These are phyloP conservation scores for Larimichthys crocea DNA, from an alignment of 2,113 vertebrate species.

Conservation along the genomic window DNA sequence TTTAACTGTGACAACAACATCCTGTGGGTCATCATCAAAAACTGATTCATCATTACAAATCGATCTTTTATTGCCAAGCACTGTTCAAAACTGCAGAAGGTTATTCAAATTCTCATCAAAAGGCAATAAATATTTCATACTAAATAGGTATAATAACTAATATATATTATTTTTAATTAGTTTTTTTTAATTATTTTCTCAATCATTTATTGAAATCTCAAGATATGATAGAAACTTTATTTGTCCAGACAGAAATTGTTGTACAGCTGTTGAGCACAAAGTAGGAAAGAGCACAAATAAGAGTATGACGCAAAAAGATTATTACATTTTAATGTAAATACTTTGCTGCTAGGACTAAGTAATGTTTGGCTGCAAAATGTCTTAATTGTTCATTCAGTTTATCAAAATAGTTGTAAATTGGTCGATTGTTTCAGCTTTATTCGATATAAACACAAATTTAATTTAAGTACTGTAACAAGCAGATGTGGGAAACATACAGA, in stretches of 20 bases:
- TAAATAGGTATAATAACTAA: background rate
- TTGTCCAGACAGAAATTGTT: background rate
- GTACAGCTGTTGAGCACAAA: background rate
- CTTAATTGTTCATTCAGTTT: background rate
- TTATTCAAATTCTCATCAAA: background rate
- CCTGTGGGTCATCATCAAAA: slow-evolving; percentile 3
- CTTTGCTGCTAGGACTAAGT: background rate
- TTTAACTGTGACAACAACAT: background rate
- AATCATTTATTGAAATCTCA: no score
- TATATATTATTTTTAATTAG: no score
- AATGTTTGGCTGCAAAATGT: background rate
- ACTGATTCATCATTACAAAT: background rate
- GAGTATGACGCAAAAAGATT: no score
- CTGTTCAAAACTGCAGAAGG: background rate
- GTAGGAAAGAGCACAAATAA: background rate
- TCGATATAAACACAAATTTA: background rate
- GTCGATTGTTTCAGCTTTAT: background rate
- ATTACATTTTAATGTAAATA: background rate
- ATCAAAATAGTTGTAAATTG: background rate
- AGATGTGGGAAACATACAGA: background rate
- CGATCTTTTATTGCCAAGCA: background rate
- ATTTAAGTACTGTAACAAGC: background rate
- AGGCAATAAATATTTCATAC: background rate
- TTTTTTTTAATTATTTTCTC: no score
- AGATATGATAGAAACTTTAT: background rate